Conservation (phyloP, 2,888 invertebrate species). For the Lumbricus terrestris region DNA sequence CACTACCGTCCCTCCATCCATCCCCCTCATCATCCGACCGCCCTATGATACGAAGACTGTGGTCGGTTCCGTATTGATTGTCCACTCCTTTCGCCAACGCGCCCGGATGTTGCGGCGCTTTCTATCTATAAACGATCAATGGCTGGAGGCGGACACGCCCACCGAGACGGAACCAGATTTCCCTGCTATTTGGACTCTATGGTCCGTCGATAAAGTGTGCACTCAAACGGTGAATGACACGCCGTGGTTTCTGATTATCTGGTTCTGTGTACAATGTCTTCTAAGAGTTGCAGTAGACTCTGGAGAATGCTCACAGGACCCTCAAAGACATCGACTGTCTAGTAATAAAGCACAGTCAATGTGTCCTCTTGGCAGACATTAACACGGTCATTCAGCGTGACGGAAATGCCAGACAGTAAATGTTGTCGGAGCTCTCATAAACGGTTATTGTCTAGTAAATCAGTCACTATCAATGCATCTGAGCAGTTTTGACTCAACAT, state of each 20-base stretch:
- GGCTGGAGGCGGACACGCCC: not conserved
- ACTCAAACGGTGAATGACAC: not conserved
- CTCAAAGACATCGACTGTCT: not conserved
- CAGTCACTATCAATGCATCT: not conserved
- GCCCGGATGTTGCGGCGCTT: not conserved
- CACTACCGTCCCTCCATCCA: not conserved
- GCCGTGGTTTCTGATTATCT: not conserved
- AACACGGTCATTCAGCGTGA: not conserved
- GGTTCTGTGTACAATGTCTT: not conserved
- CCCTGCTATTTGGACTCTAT: not conserved
- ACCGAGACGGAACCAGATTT: not conserved
- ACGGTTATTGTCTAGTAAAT: not conserved
- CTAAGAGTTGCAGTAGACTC: not conserved
- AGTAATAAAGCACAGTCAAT: not conserved
- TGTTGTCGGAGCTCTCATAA: not conserved
- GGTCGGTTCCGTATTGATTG: not conserved
- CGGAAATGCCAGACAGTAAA: not conserved
- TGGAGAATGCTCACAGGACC: not conserved
- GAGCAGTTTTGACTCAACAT: not conserved
- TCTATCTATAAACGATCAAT: not conserved
- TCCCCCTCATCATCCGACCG: not conserved
- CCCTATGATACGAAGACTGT: not conserved
- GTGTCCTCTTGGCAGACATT: not conserved
- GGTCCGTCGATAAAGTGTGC: not conserved
- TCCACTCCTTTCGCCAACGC: not conserved